Conservation (phyloP, 2,113 vertebrate genomes). For the Ophiodon elongatus region DNA sequence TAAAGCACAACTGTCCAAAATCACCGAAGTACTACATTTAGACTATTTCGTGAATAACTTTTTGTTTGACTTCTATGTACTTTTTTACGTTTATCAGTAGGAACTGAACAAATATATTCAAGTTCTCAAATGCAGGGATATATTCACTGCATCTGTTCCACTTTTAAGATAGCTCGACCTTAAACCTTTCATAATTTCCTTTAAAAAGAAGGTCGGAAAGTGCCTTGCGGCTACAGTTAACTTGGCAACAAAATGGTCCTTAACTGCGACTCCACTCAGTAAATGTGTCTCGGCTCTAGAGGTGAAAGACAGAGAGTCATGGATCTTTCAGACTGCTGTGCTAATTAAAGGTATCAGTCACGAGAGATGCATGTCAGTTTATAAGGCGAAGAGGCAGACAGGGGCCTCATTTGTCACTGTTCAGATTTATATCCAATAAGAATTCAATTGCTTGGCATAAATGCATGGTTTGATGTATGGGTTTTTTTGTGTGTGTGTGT, state of each 20-base stretch:
- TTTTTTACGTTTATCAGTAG: background rate
- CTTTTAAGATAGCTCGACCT: conserved; percentile 18
- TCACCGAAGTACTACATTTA: background rate
- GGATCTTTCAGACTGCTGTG: conserved; percentile 59
- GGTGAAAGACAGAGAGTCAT: conserved; percentile 58
- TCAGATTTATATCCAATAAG: conserved; percentile 80
- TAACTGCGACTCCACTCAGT: conserved; percentile 40
- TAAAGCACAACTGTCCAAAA: background rate
- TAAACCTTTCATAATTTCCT: conserved; percentile 19
- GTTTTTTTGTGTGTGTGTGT: conserved; percentile 5
- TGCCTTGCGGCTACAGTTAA: conserved; percentile 28
- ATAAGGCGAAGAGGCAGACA: conserved; percentile 49
- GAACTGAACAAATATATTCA: background rate
- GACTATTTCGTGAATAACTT: background rate
- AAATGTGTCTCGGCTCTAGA: conserved; percentile 50
- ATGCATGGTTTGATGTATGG: conserved; percentile 75
- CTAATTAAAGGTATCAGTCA: conserved; percentile 83
- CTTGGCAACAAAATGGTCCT: conserved; percentile 42
- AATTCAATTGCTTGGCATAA: conserved; percentile 82
- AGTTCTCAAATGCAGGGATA: background rate
- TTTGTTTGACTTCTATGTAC: background rate
- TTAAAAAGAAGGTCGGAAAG: conserved; percentile 29
- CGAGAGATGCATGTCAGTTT: conserved; percentile 73
- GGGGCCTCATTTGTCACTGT: conserved; percentile 75
- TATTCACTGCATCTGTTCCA: background rate